A percentile compares a stretch with the other conserved stretches of the same genome.
phyloP scores from a whole-genome alignment of 2,113 vertebrate genomes.

The Hippocampus mohnikei region DNA sequence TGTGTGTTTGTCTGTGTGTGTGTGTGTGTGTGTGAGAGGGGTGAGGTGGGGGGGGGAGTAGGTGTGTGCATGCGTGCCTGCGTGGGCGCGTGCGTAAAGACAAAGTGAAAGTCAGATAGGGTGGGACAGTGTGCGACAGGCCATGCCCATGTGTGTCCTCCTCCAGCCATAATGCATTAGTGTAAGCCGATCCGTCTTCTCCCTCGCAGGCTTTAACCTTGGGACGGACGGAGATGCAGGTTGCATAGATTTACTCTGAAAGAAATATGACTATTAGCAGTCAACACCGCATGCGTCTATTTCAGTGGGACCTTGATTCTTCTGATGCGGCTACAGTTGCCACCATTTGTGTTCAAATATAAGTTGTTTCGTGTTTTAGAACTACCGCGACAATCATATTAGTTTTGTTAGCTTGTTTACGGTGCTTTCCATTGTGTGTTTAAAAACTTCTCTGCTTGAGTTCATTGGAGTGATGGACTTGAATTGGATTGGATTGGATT shows the following conservation, averaged over 20 bases:
- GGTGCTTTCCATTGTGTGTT: no score
- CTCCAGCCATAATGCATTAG: conserved; percentile 15
- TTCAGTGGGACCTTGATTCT: background rate
- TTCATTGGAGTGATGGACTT: no score
- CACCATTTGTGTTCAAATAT: no score
- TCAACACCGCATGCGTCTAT: background rate
- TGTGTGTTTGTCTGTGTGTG: background rate
- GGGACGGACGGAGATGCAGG: conserved; percentile 3
- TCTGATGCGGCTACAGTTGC: background rate
- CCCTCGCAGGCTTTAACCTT: conserved; percentile 6
- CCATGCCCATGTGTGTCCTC: conserved; percentile 6
- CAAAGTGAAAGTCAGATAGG: conserved; percentile 12
- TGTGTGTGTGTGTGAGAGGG: no score
- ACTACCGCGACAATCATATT: no score
- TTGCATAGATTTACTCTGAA: conserved; percentile 7
- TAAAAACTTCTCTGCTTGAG: no score
- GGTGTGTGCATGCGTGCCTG: background rate
- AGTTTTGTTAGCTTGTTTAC: no score
- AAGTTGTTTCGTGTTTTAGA: no score
- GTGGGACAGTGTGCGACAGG: conserved; percentile 10
- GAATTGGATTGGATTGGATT: no score
- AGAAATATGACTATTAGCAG: background rate
- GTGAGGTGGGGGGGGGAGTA: no score
- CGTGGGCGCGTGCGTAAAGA: background rate
- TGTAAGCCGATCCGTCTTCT: conserved; percentile 5